Base-by-base conservation (phyloP, 2,113 vertebrate species). In the Cariama cristata region DNA sequence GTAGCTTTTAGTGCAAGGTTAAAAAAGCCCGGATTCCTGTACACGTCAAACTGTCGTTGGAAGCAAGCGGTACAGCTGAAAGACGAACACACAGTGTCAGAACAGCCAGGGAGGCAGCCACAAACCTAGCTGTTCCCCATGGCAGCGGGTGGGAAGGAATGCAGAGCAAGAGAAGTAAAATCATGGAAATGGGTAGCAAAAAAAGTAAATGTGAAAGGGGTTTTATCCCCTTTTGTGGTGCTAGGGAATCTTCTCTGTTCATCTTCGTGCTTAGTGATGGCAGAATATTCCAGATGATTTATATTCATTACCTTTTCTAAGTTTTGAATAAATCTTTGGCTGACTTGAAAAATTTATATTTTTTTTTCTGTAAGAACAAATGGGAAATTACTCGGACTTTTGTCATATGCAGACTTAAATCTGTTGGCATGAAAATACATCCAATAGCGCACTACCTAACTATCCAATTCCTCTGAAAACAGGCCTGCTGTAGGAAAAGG, bases 1-100 rank as follows among this genome's bases (percentile, higher is more conserved):
- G 33, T 21, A 72, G 38, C 24, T 69, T 76, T 83, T 32, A 64
- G 27, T 47, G 47, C 68, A 76, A 50, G 67, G 68, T 69, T 72
- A 38, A 28, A 82, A 56, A 90, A 62, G 24, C 24, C 45, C 16
- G 44, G 27, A 23, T 66, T 30, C 0, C 1, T 8, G 9, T 52
- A 23, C 2, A 0, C 22, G 52, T 85, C 33, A 40, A 52, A 67
- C 0, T 3, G 21, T 6, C 49, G 21, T 45, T 9, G 2, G 49
- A 93, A 84, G 38, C 79, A 69, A 64, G 47, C 32, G n/a, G 8
- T 75, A 33, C 52, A 71, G 27, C 52, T 72, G 2, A 30, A 55
- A 83, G 42, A 68, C 12, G 62, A 63, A 49, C 16, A 8, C 1
- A 0, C 13, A 17, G 44, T 58, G n/a, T 33, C 45, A 42, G 28